Percentiles rank a stretch among this genome's conserved stretches.
phyloP scores from a whole-genome alignment of 2,113 vertebrate genomes.

The Myanophis thanlyinensis region DNA sequence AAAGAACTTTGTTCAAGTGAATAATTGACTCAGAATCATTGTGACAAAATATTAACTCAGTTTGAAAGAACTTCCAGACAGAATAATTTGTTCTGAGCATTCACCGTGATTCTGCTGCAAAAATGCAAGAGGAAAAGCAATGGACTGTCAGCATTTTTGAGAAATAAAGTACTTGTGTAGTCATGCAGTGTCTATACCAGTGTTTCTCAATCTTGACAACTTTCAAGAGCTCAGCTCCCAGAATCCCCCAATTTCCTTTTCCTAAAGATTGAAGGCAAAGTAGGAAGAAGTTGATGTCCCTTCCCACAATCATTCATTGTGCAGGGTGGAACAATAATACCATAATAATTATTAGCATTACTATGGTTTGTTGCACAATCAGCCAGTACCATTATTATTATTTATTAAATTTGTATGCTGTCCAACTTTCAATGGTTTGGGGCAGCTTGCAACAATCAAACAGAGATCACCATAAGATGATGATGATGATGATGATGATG shows the following conservation, averaged over 20 bases:
- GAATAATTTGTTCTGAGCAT: background rate
- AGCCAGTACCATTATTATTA: background rate
- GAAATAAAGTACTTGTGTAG: background rate
- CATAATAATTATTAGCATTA: background rate
- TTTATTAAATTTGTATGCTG: background rate
- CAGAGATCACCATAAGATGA: background rate
- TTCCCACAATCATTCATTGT: background rate
- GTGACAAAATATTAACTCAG: background rate
- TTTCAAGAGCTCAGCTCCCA: background rate
- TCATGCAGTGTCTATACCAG: background rate
- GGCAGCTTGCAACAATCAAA: background rate
- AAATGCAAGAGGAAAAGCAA: background rate
- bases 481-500: background rate
- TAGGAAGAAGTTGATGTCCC: background rate
- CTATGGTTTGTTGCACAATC: background rate
- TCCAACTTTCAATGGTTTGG: background rate
- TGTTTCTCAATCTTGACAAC: background rate
- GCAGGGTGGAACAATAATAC: background rate
- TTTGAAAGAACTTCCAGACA: background rate
- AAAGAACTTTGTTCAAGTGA: background rate
- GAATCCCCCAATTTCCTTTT: background rate
- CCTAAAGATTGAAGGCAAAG: background rate
- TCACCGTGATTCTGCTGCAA: background rate
- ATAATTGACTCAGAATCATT: background rate
- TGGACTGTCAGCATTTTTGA: background rate